Percentiles rank a stretch among this genome's conserved stretches.
Evolutionary conservation across 2,113 vertebrate species (phyloP).

Genomic region (Cephalophus harveyi): DNA sequence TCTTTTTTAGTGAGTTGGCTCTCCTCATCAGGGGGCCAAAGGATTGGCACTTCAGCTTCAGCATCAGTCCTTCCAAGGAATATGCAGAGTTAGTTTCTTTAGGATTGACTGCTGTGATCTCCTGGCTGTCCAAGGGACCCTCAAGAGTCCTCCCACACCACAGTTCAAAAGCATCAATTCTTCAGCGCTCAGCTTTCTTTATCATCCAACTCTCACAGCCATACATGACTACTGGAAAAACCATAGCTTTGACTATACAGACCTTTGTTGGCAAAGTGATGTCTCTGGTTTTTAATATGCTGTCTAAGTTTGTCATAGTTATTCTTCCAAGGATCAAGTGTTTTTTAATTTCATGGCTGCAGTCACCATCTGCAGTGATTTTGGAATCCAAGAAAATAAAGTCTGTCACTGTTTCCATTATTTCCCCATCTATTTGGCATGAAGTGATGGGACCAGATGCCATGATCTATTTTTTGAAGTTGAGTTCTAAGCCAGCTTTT

Average conservation of each 20-base stretch:
- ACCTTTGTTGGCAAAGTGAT: background rate
- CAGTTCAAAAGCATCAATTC: background rate
- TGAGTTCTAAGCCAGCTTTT: background rate
- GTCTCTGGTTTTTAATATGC: background rate
- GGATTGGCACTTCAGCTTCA: background rate
- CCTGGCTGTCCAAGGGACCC: background rate
- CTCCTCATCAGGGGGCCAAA: background rate
- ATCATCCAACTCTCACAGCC: background rate
- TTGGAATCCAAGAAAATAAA: background rate
- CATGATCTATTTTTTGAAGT: background rate
- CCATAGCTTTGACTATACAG: background rate
- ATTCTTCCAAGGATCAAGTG: background rate
- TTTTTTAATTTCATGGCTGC: background rate
- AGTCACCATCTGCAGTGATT: background rate
- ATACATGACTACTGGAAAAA: background rate
- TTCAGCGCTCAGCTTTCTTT: background rate
- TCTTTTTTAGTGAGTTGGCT: background rate
- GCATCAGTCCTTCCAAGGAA: background rate
- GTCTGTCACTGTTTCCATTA: background rate
- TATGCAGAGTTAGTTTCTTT: background rate
- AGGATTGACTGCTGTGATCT: background rate
- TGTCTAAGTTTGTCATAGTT: background rate
- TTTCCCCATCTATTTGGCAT: background rate
- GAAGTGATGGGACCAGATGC: background rate
- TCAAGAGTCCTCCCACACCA: background rate